Percentiles rank a stretch among this genome's conserved stretches.
These are phyloP conservation scores for Margarornis squamiger DNA, from an alignment of 2,797 vertebrate species.

Conservation along the genomic window DNA sequence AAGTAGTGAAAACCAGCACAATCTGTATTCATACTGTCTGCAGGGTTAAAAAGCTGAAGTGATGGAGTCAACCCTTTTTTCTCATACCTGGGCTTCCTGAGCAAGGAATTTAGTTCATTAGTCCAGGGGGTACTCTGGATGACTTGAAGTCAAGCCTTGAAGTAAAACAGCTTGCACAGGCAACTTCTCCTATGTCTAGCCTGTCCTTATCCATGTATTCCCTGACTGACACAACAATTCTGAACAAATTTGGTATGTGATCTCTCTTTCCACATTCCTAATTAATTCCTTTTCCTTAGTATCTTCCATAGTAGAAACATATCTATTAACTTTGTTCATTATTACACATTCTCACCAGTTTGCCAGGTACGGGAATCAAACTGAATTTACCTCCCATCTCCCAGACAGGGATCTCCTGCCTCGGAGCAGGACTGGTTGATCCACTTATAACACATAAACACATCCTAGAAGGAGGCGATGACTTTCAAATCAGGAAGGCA, in stretches of 20 bases:
- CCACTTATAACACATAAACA: background rate
- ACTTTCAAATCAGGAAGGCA: background rate
- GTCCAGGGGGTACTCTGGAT: background rate
- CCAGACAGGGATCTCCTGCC: background rate
- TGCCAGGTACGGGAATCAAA: background rate
- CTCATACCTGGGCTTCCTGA: background rate
- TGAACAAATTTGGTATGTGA: background rate
- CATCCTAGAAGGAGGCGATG: background rate
- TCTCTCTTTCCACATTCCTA: background rate
- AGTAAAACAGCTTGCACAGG: background rate
- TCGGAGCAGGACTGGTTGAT: background rate
- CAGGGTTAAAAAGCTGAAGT: background rate
- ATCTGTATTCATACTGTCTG: background rate
- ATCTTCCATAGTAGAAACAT: background rate
- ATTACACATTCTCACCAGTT: background rate
- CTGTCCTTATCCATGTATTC: background rate
- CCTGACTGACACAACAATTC: background rate
- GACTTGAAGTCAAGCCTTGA: background rate
- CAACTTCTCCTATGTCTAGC: background rate
- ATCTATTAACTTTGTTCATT: background rate
- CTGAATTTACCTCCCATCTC: background rate
- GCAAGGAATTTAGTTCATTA: background rate
- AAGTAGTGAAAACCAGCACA: background rate
- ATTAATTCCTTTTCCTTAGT: background rate
- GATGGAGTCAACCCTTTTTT: background rate